phyloP scores from a whole-genome alignment of 2,888 invertebrate genomes.

The Unio pictorum region DNA sequence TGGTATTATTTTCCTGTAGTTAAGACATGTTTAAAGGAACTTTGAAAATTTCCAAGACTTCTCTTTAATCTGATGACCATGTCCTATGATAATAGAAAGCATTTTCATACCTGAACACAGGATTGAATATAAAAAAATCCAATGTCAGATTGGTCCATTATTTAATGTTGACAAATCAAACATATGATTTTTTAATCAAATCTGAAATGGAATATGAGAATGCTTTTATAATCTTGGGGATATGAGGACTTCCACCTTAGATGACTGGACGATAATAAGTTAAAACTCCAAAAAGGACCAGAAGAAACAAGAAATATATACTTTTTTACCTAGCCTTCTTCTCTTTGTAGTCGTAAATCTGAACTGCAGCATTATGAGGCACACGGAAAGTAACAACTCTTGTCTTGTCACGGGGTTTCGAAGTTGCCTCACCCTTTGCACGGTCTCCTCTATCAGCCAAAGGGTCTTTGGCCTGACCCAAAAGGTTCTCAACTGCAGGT shows the following conservation, averaged over 20 bases:
- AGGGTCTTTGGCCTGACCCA: conserved; percentile 67
- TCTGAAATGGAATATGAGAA: neutral
- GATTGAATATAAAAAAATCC: no score
- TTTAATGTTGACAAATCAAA: no score
- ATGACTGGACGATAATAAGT: neutral
- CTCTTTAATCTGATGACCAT: no score
- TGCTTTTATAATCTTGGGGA: neutral
- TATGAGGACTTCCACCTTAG: neutral
- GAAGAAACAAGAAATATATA: no score
- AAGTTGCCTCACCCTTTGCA: conserved; percentile 19
- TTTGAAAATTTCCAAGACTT: no score
- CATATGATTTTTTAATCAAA: no score
- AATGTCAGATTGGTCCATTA: no score
- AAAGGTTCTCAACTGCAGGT: conserved; percentile 66
- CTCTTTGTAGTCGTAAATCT: conserved; percentile 74
- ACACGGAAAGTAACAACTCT: conserved; percentile 71
- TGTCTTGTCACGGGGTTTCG: conserved; percentile 62
- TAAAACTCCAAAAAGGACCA: no score
- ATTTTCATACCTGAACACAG: no score
- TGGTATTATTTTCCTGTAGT: no score
- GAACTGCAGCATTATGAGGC: conserved; percentile 74
- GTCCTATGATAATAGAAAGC: no score
- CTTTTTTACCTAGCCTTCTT: conserved; percentile 70
- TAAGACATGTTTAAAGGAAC: no score
- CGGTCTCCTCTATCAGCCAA: conserved; percentile 68